A percentile compares a stretch with the other conserved stretches of the same genome.
phyloP scores from a whole-genome alignment of 1,140 invertebrate species.

The Bombus pascuorum region DNA sequence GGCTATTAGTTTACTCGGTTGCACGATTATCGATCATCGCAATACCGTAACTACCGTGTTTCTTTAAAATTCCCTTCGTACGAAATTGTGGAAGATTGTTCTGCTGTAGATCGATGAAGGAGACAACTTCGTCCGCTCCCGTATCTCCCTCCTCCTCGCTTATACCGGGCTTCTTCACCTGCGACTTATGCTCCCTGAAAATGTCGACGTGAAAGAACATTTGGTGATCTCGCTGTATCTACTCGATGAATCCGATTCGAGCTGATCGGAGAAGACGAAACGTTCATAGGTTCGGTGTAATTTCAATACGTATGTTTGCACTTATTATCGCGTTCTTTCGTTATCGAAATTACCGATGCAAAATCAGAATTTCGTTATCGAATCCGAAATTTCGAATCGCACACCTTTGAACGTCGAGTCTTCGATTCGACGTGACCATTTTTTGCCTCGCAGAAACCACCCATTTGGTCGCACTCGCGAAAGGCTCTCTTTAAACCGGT shows the following conservation, averaged over 20 bases:
- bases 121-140: constrained; percentile 90
- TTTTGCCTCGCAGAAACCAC: not conserved
- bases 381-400: not conserved
- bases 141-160: constrained; percentile 87
- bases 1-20: constrained; percentile 85
- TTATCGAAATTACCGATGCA: not conserved
- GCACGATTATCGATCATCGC: constrained; percentile 85
- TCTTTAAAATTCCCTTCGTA: constrained; percentile 92
- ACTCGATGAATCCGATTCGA: not conserved
- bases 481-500: constrained; percentile 12
- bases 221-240: not conserved
- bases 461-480: not conserved
- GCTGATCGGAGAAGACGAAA: not conserved
- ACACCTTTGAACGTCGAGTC: constrained; percentile 8
- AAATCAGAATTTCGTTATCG: not conserved
- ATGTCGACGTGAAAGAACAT: constrained; percentile 7
- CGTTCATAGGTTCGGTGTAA: not conserved
- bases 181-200: constrained; percentile 90
- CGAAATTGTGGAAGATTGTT: constrained; percentile 87
- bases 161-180: constrained; percentile 87
- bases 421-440: not conserved
- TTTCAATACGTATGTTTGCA: too few relatives aligned
- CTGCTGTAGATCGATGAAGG: constrained; percentile 90
- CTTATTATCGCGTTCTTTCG: too few relatives aligned
- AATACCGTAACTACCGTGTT: constrained; percentile 89